Base-by-base conservation (phyloP, 1,140 invertebrate species). In the Brachionus asplanchnoidis region DNA sequence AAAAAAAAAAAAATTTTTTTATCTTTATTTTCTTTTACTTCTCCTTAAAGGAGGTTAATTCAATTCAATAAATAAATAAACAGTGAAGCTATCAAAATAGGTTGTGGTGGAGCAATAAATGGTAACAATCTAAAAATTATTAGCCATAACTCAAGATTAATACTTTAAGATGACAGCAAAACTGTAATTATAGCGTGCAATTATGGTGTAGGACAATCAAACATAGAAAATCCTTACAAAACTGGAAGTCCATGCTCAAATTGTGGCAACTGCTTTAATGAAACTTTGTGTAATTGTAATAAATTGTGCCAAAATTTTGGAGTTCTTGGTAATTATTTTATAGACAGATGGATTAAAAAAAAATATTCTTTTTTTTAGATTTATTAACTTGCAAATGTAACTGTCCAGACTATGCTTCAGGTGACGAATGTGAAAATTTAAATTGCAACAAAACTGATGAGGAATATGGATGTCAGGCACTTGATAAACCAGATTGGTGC, bases 251-350 rank as follows among this genome's bases (percentile, higher is more conserved):
- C 44, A 5, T 80, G 78, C n/a, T 23, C 46, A 65, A 53, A 80
- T 65, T 80, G 78, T 60, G n/a, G 5, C 23, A 80, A 36, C 8
- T 53, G 50, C 20, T 9, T 17, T 32, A 80, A 65, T 36, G 20
- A 12, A 32, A 23, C 50, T 56, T 32, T 80, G 5, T 80, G 42
- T 23, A 50, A 26, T 80, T 80, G 46, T 14, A 65, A 78, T 20
- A 78, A 46, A 56, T n/a, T 78, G 6, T 78, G 75, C 36, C 75
- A 78, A 36, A 78, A 78, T 44, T n/a, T 12, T 20, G 75, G 75
- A 46, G n/a, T 44, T 8, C 53, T 60, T 20, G 53, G 53, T 23
- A 60, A 26, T 60, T 60, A 20, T 60, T 36, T 12, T 14, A 12
- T 46, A 46, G 11, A 46, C 5, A 46, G 44, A 46, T 46, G 42